Evolutionary conservation across 2,797 vertebrate species (phyloP).

Genomic region (Ataeniobius toweri): DNA sequence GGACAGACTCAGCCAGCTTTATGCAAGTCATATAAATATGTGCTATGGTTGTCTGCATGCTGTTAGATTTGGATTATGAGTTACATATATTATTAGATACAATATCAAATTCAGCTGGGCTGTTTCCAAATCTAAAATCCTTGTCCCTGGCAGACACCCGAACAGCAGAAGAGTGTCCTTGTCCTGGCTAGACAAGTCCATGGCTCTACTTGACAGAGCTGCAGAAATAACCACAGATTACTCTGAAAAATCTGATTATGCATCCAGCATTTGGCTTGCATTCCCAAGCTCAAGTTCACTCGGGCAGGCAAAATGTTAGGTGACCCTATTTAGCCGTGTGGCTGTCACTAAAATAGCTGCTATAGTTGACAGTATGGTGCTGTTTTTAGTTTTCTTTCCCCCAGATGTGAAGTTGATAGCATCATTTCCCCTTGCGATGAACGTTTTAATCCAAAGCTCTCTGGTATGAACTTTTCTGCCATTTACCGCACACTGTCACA

Average conservation of each 20-base stretch:
- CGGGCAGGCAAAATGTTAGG: constrained; percentile 3
- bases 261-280: constrained; percentile 8
- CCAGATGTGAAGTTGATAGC: constrained; percentile 4
- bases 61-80: background rate
- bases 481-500: no score
- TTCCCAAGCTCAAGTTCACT: background rate
- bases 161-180: constrained; percentile 5
- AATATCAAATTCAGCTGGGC: constrained; percentile 11
- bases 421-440: constrained; percentile 14
- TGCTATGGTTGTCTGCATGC: background rate
- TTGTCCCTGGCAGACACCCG: constrained; percentile 19
- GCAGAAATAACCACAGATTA: constrained; percentile 37
- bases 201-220: constrained; percentile 3
- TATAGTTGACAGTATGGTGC: background rate
- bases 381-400: background rate
- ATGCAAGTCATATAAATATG: background rate
- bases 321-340: background rate
- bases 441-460: constrained; percentile 31
- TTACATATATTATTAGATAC: constrained; percentile 39
- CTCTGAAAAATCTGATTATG: constrained; percentile 46
- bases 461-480: background rate
- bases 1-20: background rate
- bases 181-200: constrained; percentile 7
- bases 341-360: constrained; percentile 14
- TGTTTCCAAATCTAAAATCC: constrained; percentile 35